Evolutionary conservation across 1,140 invertebrate species (phyloP).

Genomic region (Drosophila nigromelanica): DNA sequence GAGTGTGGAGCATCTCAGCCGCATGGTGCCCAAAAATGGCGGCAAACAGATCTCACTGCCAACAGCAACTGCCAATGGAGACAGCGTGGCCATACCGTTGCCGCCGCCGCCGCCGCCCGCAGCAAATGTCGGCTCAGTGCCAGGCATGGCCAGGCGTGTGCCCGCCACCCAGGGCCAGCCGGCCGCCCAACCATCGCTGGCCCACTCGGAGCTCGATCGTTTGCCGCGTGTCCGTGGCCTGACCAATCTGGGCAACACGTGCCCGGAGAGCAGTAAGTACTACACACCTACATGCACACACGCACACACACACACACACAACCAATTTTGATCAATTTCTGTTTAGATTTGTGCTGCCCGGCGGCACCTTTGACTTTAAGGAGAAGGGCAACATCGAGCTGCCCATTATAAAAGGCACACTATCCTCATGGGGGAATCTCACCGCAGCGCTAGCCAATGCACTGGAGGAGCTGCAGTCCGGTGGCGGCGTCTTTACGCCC

Average conservation of each 20-base stretch:
- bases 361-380: constrained; percentile 86
- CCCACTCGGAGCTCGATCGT: constrained; percentile 25
- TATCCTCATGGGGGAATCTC: constrained; percentile 89
- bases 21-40: constrained; percentile 56
- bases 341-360: constrained; percentile 87
- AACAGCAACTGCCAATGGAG: constrained; percentile 6
- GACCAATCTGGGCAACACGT: constrained; percentile 96
- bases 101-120: constrained; percentile 53
- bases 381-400: constrained; percentile 85
- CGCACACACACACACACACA: too few relatives aligned
- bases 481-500: constrained; percentile 88
- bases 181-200: background rate
- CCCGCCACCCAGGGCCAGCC: background rate
- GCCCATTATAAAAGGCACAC: constrained; percentile 87
- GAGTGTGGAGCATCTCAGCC: constrained; percentile 45
- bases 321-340: background rate
- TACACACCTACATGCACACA: background rate
- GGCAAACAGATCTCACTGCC: constrained; percentile 16
- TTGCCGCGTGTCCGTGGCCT: constrained; percentile 88
- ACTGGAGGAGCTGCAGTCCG: constrained; percentile 88
- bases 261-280: constrained; percentile 87
- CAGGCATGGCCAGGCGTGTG: constrained; percentile 71
- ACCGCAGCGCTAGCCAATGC: constrained; percentile 88
- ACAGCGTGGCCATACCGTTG: constrained; percentile 44
- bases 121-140: constrained; percentile 31